A percentile compares a stretch with the other conserved stretches of the same genome.
phyloP scores from a whole-genome alignment of 2,888 invertebrate genomes.

The Hymenopus coronatus region DNA sequence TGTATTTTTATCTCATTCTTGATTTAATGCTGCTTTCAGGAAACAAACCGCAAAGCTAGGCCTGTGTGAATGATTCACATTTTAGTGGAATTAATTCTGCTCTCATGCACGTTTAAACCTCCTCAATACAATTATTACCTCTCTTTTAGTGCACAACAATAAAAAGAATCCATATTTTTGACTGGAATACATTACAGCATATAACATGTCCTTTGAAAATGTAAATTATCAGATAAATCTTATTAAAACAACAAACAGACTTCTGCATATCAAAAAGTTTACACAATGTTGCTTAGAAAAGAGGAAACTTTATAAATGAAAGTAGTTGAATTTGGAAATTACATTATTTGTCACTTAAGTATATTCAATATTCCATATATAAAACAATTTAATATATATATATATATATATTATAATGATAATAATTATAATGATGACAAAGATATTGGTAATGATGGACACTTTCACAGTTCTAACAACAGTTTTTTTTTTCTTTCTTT shows the following conservation, averaged over 20 bases:
- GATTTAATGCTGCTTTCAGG: neutral
- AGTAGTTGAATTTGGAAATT: slow-evolving; percentile 19
- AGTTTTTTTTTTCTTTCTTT: slow-evolving; percentile 1
- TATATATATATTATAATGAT: no score
- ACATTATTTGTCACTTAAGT: slow-evolving; percentile 4
- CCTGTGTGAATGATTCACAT: neutral
- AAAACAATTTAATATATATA: slow-evolving; percentile 17
- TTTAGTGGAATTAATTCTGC: neutral
- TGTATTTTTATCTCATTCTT: neutral
- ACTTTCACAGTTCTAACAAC: slow-evolving; percentile 15
- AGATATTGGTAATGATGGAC: neutral
- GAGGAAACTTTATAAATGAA: slow-evolving; percentile 20
- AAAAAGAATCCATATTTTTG: neutral
- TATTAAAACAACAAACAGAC: slow-evolving; percentile 29
- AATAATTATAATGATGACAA: no score
- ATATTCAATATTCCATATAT: slow-evolving; percentile 1
- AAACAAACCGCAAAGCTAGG: neutral
- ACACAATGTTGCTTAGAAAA: slow-evolving; percentile 26
- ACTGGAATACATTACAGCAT: slow-evolving; percentile 16
- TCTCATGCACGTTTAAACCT: neutral
- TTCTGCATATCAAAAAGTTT: slow-evolving; percentile 25
- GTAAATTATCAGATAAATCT: neutral
- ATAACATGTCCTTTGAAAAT: neutral
- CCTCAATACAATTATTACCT: no score
- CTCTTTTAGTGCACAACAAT: neutral